A percentile compares a stretch with the other conserved stretches of the same genome.
These are phyloP conservation scores for Drosophila baimaii DNA, from an alignment of 1,140 invertebrate genomes.

Conservation along the genomic window DNA sequence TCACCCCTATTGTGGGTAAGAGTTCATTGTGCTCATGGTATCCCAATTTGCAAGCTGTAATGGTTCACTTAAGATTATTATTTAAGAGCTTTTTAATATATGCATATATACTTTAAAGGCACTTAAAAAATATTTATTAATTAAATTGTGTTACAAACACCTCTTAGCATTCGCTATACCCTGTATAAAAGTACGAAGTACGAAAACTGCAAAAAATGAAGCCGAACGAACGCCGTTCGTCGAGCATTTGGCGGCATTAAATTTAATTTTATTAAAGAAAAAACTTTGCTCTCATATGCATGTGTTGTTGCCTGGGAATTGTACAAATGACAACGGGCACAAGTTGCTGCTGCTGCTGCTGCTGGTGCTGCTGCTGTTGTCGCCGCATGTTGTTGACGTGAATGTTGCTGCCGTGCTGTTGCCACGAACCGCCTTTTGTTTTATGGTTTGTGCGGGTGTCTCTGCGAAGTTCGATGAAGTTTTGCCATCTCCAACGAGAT, in stretches of 20 bases:
- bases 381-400: constrained; percentile 76
- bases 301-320: constrained; percentile 67
- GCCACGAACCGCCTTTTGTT: constrained; percentile 61
- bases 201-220: constrained; percentile 49
- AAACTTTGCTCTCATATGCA: constrained; percentile 62
- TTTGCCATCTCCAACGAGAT: constrained; percentile 65
- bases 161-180: background rate
- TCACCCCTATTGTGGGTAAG: too few relatives aligned
- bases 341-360: constrained; percentile 55
- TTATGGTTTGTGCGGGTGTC: constrained; percentile 68
- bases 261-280: constrained; percentile 83
- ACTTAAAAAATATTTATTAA: background rate
- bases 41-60: too few relatives aligned
- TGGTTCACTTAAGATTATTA: too few relatives aligned
- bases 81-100: too few relatives aligned
- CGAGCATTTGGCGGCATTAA: constrained; percentile 74
- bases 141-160: background rate
- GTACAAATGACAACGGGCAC: constrained; percentile 75
- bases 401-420: constrained; percentile 62
- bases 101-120: background rate
- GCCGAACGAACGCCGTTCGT: constrained; percentile 58
- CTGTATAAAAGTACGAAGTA: constrained; percentile 3
- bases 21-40: too few relatives aligned
- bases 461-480: constrained; percentile 65
- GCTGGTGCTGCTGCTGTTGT: constrained; percentile 35